Base-by-base conservation (phyloP, 2,888 invertebrate genomes). In the Noctua janthe region DNA sequence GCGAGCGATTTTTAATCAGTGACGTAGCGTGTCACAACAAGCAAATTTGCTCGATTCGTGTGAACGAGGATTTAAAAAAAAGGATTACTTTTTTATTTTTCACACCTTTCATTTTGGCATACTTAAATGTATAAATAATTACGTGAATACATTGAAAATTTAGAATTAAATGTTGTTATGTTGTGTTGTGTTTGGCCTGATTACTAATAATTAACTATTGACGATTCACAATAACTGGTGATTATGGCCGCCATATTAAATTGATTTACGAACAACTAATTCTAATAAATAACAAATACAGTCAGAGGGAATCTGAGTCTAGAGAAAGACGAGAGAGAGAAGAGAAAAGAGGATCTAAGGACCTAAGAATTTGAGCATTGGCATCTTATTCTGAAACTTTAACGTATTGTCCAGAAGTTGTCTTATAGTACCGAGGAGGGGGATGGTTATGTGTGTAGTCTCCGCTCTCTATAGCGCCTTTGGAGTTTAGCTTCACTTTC, bases 401-500 rank as follows among this genome's bases (percentile, higher is more conserved):
- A 23, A 78, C 4, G n/a, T 51, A 59, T 23, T 69, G 11, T 29
- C 78, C 78, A 29, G 35, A 35, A 29, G 56, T 2, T 51, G 56
- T 69, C 59, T 79, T 79, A 51, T 2, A 23, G 8, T 70, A 64
- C 5, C 54, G 51, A 29, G 70, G 70, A 29, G 70, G 80, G n/a
- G 62, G 70, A 51, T 79, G 79, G 1, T 23, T 64, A n/a, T 79
- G 79, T 17, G 23, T 54, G 80, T 51, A 62, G 29, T 62, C 39
- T 43, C 43, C 79, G 11, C 43, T 51, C 17, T 17, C 71, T 43
- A 78, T 29, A 23, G 15, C 67, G 11, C 78, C 78, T 49, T 29
- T 39, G 49, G 8, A 39, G 49, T 71, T 75, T 15, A 89, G 47
- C 73, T 87, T 89, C 15, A 89, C 71, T 35, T 71, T 78, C 1